phyloP scores from a whole-genome alignment of 2,113 vertebrate species.

The Seriola quinqueradiata region DNA sequence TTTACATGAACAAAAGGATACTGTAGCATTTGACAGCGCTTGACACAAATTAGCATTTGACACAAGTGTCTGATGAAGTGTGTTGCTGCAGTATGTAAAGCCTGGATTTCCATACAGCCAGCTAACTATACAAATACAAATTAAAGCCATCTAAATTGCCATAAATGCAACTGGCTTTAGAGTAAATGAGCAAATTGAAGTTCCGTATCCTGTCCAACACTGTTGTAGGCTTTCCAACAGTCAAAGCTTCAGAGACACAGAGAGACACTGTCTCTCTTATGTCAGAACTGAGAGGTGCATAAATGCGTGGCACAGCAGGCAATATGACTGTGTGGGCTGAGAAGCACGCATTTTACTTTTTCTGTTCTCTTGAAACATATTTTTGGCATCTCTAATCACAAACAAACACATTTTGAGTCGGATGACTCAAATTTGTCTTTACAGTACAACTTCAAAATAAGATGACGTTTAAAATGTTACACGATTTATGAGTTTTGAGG shows the following conservation, averaged over 20 bases:
- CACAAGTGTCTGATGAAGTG: slow-evolving; percentile 17
- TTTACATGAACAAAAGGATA: slow-evolving; percentile 52
- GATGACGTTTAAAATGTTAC: slow-evolving; percentile 18
- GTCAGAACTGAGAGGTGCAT: slow-evolving; percentile 57
- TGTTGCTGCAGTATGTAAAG: background rate
- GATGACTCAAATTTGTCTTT: slow-evolving; percentile 39
- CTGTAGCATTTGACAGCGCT: slow-evolving; percentile 46
- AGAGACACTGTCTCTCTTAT: slow-evolving; percentile 50
- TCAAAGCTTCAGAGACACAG: slow-evolving; percentile 55
- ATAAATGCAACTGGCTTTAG: slow-evolving; percentile 28
- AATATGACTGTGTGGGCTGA: slow-evolving; percentile 63
- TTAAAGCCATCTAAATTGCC: background rate
- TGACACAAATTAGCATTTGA: slow-evolving; percentile 44
- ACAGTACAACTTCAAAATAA: slow-evolving; percentile 34
- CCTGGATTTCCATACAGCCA: background rate
- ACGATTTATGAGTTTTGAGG: slow-evolving; percentile 17
- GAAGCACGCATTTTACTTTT: slow-evolving; percentile 35
- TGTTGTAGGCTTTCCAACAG: slow-evolving; percentile 43
- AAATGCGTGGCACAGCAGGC: slow-evolving; percentile 58
- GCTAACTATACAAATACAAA: background rate
- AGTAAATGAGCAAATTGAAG: slow-evolving; percentile 49
- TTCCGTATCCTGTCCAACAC: slow-evolving; percentile 38
- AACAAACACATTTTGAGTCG: slow-evolving; percentile 58
- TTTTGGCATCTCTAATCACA: slow-evolving; percentile 68
- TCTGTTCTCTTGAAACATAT: slow-evolving; percentile 63